Evolutionary conservation across 2,797 vertebrate genomes (phyloP).

Genomic region (Oreonectes daqikongensis): DNA sequence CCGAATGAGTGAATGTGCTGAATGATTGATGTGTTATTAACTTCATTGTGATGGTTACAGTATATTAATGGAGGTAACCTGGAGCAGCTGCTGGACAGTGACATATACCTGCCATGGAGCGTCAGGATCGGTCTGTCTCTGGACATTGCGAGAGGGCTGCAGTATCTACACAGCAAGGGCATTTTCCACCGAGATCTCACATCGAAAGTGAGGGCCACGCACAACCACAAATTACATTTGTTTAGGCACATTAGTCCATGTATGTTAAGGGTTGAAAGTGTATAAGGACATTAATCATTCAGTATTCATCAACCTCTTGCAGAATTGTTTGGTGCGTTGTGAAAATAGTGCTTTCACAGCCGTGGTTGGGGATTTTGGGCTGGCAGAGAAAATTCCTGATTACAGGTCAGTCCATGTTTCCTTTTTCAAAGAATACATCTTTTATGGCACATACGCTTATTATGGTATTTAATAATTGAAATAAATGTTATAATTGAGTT

Average conservation of each 20-base stretch:
- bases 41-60: conserved; percentile 61
- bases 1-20: neutral
- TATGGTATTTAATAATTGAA: no score
- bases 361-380: conserved; percentile 86
- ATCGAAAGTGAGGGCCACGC: conserved; percentile 76
- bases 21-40: conserved; percentile 7
- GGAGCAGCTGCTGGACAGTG: conserved; percentile 85
- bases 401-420: conserved; percentile 73
- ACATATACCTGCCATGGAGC: conserved; percentile 79
- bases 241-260: neutral
- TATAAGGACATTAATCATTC: neutral
- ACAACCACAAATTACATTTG: conserved; percentile 8
- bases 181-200: conserved; percentile 89
- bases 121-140: conserved; percentile 79
- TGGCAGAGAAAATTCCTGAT: conserved; percentile 87
- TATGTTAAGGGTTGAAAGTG: neutral
- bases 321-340: conserved; percentile 86
- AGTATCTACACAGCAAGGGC: conserved; percentile 86
- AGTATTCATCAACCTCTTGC: neutral
- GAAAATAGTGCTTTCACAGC: conserved; percentile 78
- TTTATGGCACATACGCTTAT: neutral
- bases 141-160: conserved; percentile 81
- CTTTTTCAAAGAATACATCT: neutral
- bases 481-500: no score
- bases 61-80: conserved; percentile 87